Evolutionary conservation across 1,140 invertebrate genomes (phyloP), one percentile per base, ranked within the genome.

Genomic region (Neodiprion lecontei): DNA sequence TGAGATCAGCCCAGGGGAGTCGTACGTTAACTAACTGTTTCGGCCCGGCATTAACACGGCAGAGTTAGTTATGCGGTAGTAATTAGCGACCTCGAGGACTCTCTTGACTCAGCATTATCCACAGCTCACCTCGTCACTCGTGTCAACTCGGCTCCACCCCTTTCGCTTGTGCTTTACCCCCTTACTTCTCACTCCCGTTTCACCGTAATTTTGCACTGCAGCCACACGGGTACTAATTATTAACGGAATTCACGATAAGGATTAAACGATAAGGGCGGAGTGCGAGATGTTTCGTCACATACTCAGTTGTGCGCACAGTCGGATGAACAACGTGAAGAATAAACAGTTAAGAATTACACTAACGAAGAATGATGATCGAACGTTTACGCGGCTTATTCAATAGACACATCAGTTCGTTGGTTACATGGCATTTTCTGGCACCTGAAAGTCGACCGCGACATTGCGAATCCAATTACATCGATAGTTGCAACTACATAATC

Each of bases 21-120:
- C 11, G n/a, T 61, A 61, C 53, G 53, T 61, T 61, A 61, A 61
- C 53, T 61, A 61, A 61, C 53, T 61, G n/a, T 17, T 61, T 17
- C 53, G 53, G n/a, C 53, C 5, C 9, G 53, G 11, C 53, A 14
- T 61, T 8, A 74, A 66, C 77, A 69, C 72, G 74, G 76, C 70
- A 65, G 73, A 79, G 72, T 79, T 75, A 75, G 74, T 81, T 76
- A 53, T 75, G 70, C 68, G 81, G 81, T n/a, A 77, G 81, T 83
- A 83, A 82, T 83, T 82, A 83, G 79, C 80, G 70, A 74, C 78
- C 78, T 79, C 78, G 79, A 79, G 75, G 77, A 74, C 21, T 75
- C 40, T 75, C 73, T 80, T 75, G 72, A 78, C 74, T 40, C 77
- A 76, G 75, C 75, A 75, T 70, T 79, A 82, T 79, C 74, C 49